Evolutionary conservation across 2,113 vertebrate species (phyloP), one percentile per base, ranked within the genome.

Genomic region (Sinocyclocheilus grahami): DNA sequence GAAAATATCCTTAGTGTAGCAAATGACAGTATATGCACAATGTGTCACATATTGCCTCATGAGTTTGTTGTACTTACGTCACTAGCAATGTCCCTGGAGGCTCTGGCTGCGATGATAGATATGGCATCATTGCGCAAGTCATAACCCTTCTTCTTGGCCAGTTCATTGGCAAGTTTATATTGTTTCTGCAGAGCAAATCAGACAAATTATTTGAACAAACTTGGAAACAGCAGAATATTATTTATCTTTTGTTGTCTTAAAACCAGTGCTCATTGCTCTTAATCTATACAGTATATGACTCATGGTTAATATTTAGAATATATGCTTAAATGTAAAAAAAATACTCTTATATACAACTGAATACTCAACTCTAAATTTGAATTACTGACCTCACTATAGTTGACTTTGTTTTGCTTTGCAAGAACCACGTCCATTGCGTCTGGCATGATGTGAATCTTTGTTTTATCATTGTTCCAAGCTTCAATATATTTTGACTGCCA

Each of bases 381-480:
- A 18, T 5, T 8, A 58, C 27, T 87, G 94, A 98, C 98, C 96
- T 97, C 95, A 77, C 98, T 99, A 91, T 93, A 95, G 82, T 94
- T 95, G 0, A 88, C 80, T 90, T 92, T 96, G 90, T 99, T 99
- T 86, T 93, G 96, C 87, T 94, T 97, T 72, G 98, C 97, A 85
- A 97, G 95, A 71, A 96, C 90, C 90, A 99, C 95, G 65, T 95
- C 96, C 89, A 98, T 98, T 7, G 96, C 96, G 91, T 99, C 98
- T 27, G 97, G 96, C 97, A 97, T 99, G 88, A 99, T 93, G 11
- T 99, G 98, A 86, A 97, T 92, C 4, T 94, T 93, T 42, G 88
- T 96, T 92, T 99, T 99, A 89, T 97, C 98, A 69, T 95, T 96
- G 83, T 99, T 96, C 98, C 98, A 99, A 14, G 95, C 96, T 89